Conservation (phyloP, 2,113 vertebrate genomes). For the Nettapus auritus region DNA sequence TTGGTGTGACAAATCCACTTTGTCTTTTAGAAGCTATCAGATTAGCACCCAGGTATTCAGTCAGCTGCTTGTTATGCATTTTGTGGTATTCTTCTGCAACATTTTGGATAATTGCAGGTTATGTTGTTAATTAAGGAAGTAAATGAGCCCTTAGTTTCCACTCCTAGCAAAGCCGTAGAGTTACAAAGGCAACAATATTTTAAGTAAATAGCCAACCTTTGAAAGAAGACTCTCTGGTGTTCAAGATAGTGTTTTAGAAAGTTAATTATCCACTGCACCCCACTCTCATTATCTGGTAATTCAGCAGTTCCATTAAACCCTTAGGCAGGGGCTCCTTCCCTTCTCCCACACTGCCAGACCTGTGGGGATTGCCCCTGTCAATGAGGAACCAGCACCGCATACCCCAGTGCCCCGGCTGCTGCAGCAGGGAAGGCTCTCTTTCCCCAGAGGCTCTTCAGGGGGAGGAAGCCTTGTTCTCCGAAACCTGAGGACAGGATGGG, state of each 20-base stretch:
- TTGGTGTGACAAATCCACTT: background rate
- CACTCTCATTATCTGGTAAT: background rate
- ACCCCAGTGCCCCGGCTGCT: background rate
- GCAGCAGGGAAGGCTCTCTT: fast-evolving
- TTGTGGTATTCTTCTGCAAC: background rate
- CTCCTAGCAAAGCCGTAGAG: background rate
- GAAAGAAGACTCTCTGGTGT: background rate
- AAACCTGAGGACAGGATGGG: background rate
- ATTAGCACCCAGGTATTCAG: background rate
- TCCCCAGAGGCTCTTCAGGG: background rate
- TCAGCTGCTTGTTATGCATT: background rate
- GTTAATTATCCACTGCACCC: background rate
- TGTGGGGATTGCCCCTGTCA: fast-evolving
- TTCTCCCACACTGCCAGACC: background rate
- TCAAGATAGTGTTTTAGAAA: background rate
- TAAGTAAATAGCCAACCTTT: background rate
- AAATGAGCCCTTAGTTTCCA: background rate
- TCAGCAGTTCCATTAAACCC: background rate
- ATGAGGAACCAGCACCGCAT: fast-evolving
- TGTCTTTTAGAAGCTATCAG: background rate
- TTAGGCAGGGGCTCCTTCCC: background rate
- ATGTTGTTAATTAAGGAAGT: background rate
- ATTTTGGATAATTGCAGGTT: background rate
- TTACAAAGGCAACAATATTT: background rate
- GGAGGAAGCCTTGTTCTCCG: fast-evolving